Evolutionary conservation across 2,113 vertebrate genomes (phyloP), one percentile per base, ranked within the genome.

Genomic region (Lepus timidus): DNA sequence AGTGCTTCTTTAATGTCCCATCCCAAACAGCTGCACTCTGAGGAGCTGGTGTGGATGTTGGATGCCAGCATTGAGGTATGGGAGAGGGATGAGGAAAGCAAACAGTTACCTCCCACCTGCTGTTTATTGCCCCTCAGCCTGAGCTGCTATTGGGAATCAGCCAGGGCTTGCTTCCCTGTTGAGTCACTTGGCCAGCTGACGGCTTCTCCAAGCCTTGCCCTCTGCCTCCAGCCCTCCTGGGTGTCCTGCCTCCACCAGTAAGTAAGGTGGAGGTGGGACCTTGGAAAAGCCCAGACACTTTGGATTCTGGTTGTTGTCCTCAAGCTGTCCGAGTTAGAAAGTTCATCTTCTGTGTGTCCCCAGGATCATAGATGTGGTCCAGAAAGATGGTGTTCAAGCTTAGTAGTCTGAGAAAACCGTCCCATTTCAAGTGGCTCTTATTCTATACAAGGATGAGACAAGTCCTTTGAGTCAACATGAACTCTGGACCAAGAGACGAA

Each of bases 381-480:
- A 6, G 29, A 92, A 68, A 87, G 14, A 65, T 75, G 44, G 44
- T 39, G 71, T 88, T 73, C 22, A 52, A 39, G 33, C 22, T 80
- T 9, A 10, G 27, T 14, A 29, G 92, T 25, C 52, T 84, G 44
- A 80, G 51, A 17, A 92, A 11, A 51, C 51, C 87, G n/a, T 70
- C n/a, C 39, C 9, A n/a, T 88, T 80, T 79, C 71, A 95, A 74
- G 23, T 68, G 6, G 14, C 4, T 73, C 33, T 84, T 83, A 29
- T 44, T 89, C 65, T 91, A 25, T 86, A 86, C 36, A 91, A 95
- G 39, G 49, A 74, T 1, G 31, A 81, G 22, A 27, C 55, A 51
- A 49, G 31, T 75, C 44, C 65, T 93, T 88, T n/a, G 70, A 83
- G 3, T 65, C 36, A 84, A 79, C 33, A 52, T 80, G 67, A 91